Base-by-base conservation (phyloP, 1,140 invertebrate species). In the Notospermus geniculatus region DNA sequence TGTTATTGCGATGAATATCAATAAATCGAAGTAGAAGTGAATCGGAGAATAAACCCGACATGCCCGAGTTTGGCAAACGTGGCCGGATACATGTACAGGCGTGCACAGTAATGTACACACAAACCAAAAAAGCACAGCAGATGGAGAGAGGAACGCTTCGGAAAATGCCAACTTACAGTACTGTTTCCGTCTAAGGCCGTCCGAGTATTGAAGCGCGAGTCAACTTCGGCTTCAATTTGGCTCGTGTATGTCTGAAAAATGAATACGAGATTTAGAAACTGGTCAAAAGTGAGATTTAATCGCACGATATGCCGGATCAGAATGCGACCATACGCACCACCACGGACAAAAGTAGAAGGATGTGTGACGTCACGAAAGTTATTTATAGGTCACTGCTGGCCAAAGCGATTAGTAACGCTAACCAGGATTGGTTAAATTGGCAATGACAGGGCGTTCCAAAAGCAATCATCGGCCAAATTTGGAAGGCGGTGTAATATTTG, bases 81-180 rank as follows among this genome's bases (percentile, higher is more conserved):
- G 25, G n/a, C 4, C 46, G 39, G 19, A 19, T 43, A 43, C 11
- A 13, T 43, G 19, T 43, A 19, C 46, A 7, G 5, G 5, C 46
- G 9, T 50, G 46, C n/a, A 50, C 25, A 23, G 46, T 5, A 50
- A 50, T 50, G 25, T 23, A 50, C 46, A 50, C 46, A 23, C 5
- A 50, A 50, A 7, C 4, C n/a, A 27, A 19, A 5, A 27, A 50
- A 50, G n/a, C n/a, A 50, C n/a, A n/a, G 5, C 46, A 27, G n/a
- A n/a, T n/a, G n/a, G n/a, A n/a, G n/a, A n/a, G n/a, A n/a, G n/a
- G n/a, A n/a, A n/a, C n/a, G n/a, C n/a, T n/a, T n/a, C n/a, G n/a
- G n/a, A n/a, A n/a, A n/a, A n/a, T 50, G n/a, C n/a, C 46, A 50
- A 50, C 46, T 50, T 27, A 50, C 46, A 50, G 46, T 50, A 50